Conservation (phyloP, 2,797 vertebrate species). For the Acanthis flammea region DNA sequence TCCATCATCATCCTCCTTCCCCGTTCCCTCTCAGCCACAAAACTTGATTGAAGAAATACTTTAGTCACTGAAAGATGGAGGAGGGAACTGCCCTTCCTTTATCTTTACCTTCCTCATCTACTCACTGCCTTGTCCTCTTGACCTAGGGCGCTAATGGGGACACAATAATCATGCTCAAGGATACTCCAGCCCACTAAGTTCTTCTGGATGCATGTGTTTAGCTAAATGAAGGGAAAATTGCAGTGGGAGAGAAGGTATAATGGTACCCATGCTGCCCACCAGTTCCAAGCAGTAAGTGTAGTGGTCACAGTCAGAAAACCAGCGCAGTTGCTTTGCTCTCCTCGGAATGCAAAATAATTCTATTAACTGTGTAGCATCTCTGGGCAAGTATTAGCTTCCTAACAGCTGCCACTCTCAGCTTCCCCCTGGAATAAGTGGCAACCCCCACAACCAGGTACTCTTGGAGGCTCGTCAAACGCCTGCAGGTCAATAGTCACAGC, state of each 20-base stretch:
- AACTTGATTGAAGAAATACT: not conserved
- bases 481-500: slow-evolving; percentile 67
- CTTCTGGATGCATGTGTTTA: not conserved
- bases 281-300: not conserved
- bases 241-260: not conserved
- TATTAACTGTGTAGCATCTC: not conserved
- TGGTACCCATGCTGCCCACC: not conserved
- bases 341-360: slow-evolving; percentile 38
- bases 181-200: not conserved
- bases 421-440: slow-evolving; percentile 48
- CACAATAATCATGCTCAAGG: not conserved
- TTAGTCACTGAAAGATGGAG: not conserved
- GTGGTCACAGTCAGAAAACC: slow-evolving; percentile 35
- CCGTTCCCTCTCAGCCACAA: not conserved
- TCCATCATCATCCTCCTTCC: not conserved
- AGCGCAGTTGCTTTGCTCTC: not conserved
- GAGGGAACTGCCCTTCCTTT: not conserved
- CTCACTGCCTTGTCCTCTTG: not conserved
- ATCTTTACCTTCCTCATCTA: not conserved
- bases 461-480: slow-evolving; percentile 15
- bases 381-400: slow-evolving; percentile 41
- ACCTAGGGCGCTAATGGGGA: not conserved
- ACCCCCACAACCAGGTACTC: slow-evolving; percentile 41
- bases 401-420: slow-evolving; percentile 54
- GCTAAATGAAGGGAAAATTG: not conserved